Evolutionary conservation across 1,140 invertebrate genomes (phyloP).

Genomic region (Sitodiplosis mosellana): DNA sequence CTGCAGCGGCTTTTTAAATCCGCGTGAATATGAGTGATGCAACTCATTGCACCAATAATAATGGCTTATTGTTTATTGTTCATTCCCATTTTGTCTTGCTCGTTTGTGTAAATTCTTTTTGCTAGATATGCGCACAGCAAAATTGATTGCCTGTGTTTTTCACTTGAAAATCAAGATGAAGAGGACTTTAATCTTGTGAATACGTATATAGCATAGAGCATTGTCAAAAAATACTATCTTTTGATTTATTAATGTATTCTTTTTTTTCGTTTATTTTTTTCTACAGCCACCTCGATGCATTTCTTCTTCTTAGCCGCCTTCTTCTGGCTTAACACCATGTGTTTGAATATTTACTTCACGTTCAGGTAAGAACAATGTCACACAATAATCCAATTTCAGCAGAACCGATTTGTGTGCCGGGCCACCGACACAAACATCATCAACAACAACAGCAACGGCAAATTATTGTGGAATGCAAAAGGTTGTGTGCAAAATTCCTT

Average conservation of each 20-base stretch:
- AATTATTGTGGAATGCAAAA: background rate
- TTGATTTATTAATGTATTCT: slow-evolving; percentile 5
- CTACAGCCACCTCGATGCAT: slow-evolving; percentile 67
- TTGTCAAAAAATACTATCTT: too few relatives aligned
- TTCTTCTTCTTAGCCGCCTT: slow-evolving; percentile 87
- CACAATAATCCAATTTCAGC: too few relatives aligned
- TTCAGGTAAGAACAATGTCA: slow-evolving; percentile 45
- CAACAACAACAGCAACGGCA: too few relatives aligned
- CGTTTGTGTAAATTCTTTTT: background rate
- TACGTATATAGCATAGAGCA: too few relatives aligned
- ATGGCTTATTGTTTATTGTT: too few relatives aligned
- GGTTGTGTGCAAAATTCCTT: background rate
- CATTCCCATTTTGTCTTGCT: too few relatives aligned
- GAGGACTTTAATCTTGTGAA: background rate
- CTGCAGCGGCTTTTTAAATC: too few relatives aligned
- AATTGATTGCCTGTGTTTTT: too few relatives aligned
- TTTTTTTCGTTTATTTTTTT: slow-evolving; percentile 24
- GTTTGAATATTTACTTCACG: slow-evolving; percentile 89
- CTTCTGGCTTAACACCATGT: slow-evolving; percentile 93
- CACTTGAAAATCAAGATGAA: too few relatives aligned
- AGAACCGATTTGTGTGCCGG: background rate
- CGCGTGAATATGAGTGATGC: too few relatives aligned
- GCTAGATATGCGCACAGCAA: background rate
- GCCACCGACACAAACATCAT: background rate
- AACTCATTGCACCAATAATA: too few relatives aligned